Evolutionary conservation across 2,797 vertebrate genomes (phyloP).

Genomic region (Amazonetta brasiliensis): DNA sequence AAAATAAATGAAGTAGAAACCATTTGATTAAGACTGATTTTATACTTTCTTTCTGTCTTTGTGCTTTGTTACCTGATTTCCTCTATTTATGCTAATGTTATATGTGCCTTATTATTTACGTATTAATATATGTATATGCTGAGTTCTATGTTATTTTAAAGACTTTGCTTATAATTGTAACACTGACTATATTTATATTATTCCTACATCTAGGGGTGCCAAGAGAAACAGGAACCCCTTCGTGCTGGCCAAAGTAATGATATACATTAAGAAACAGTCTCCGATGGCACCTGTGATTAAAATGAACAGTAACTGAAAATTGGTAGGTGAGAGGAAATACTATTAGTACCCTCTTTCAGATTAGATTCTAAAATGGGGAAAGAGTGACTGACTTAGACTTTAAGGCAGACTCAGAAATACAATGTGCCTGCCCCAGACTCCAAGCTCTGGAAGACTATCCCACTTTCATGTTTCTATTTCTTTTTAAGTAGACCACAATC

Average conservation of each 20-base stretch:
- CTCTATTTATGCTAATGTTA: constrained; percentile 10
- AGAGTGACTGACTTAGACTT: neutral
- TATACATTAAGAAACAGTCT: neutral
- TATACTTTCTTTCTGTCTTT: constrained; percentile 58
- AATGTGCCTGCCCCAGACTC: neutral
- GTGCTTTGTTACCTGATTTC: constrained; percentile 52
- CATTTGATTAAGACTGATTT: constrained; percentile 81
- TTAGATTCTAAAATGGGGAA: neutral
- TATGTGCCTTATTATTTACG: constrained; percentile 12
- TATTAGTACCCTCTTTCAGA: neutral
- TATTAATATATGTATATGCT: neutral
- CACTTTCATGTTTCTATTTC: neutral
- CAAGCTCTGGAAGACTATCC: neutral
- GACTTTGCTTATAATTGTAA: neutral
- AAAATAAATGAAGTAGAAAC: constrained; percentile 86
- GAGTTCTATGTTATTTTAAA: neutral
- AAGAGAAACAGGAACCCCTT: neutral
- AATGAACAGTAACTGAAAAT: neutral
- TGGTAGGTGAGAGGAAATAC: neutral
- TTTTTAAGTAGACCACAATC: neutral
- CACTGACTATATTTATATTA: neutral
- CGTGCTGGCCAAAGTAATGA: neutral
- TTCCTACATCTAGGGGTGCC: neutral
- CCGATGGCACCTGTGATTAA: neutral
- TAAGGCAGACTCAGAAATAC: neutral